phyloP scores from a whole-genome alignment of 1,140 invertebrate genomes.

The Hypsibius dujardini region DNA sequence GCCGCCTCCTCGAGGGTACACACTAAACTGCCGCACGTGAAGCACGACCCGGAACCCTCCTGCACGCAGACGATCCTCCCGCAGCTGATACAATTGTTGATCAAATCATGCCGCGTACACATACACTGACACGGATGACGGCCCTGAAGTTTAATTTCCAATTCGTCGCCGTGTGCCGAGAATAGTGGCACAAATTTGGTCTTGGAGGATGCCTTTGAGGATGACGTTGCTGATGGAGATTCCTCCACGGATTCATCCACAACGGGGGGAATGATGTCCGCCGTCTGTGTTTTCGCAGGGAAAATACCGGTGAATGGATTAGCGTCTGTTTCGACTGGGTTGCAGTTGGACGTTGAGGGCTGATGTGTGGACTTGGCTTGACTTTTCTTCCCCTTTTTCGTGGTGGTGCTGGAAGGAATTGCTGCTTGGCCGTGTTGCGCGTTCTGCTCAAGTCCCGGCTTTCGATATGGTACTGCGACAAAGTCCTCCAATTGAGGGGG shows the following conservation, averaged over 20 bases:
- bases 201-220: conserved; percentile 18
- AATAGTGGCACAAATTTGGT: conserved; percentile 22
- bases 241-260: not conserved
- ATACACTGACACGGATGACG: conserved; percentile 75
- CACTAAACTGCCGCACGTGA: conserved; percentile 69
- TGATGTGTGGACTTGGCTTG: not conserved
- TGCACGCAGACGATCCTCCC: conserved; percentile 84
- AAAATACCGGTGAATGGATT: not conserved
- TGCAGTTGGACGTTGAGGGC: not conserved
- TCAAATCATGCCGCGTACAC: conserved; percentile 58
- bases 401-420: not conserved
- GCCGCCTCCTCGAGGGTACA: conserved; percentile 54
- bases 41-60: conserved; percentile 86
- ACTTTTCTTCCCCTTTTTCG: not conserved
- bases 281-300: not conserved
- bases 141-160: conserved; percentile 34
- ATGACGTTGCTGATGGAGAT: too few relatives aligned
- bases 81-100: conserved; percentile 84
- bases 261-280: not conserved
- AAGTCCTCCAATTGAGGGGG: not conserved
- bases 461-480: not conserved
- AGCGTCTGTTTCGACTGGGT: not conserved
- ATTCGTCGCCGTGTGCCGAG: not conserved
- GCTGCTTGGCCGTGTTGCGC: not conserved
- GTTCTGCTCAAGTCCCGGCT: not conserved